A percentile compares a stretch with the other conserved stretches of the same genome.
Evolutionary conservation across 2,888 invertebrate genomes (phyloP).

Genomic region (Onchidella celtica): DNA sequence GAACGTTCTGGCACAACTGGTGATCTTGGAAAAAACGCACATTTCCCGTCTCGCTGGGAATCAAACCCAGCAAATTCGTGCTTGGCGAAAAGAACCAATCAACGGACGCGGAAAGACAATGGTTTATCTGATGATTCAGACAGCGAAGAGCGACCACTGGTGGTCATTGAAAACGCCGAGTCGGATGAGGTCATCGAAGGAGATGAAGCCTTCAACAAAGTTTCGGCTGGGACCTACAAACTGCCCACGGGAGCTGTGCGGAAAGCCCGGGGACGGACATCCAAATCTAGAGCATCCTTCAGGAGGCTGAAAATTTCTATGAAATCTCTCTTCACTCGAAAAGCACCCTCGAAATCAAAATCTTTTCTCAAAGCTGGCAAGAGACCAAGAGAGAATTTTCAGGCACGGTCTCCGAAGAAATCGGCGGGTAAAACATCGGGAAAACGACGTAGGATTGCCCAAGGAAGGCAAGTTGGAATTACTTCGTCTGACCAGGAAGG

Average conservation of each 20-base stretch:
- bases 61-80: neutral
- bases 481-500: too few relatives aligned
- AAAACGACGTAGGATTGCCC: too few relatives aligned
- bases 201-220: conserved; percentile 38
- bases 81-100: neutral
- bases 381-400: neutral
- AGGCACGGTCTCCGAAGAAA: too few relatives aligned
- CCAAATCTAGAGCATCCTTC: conserved; percentile 15
- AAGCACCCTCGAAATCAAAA: conserved; percentile 12
- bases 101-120: neutral
- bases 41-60: neutral
- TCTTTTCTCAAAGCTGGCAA: neutral
- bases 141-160: neutral
- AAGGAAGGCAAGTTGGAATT: too few relatives aligned
- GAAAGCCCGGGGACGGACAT: neutral
- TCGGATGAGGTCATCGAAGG: conserved; percentile 46
- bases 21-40: neutral
- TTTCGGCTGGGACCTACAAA: conserved; percentile 26
- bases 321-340: conserved; percentile 25
- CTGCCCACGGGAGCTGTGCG: conserved; percentile 24
- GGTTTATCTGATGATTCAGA: conserved; percentile 7
- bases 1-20: neutral
- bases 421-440: too few relatives aligned
- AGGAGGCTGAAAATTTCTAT: conserved; percentile 11
- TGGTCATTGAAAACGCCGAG: conserved; percentile 49